A percentile compares a stretch with the other conserved stretches of the same genome.
phyloP scores from a whole-genome alignment of 30 jellyfish, hydroid and myxozoan species.

The Rhopilema esculentum region DNA sequence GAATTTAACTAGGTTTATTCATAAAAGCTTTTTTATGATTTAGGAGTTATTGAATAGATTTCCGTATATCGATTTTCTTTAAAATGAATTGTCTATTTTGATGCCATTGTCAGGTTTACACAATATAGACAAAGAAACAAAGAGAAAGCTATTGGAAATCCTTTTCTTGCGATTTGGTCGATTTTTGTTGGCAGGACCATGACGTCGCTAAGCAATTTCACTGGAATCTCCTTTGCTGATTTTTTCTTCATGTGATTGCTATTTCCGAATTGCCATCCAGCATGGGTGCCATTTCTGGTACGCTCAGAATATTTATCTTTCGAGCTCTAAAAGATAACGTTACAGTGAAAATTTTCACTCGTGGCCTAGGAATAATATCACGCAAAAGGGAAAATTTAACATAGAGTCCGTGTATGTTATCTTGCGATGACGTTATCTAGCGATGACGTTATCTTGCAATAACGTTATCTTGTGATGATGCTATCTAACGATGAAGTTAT shows the following conservation, averaged over 20 bases:
- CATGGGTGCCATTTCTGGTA: background rate
- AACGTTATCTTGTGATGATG: too few species aligned
- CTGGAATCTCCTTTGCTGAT: background rate
- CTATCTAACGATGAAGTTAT: too few species aligned
- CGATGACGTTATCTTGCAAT: too few species aligned
- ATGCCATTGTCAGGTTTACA: constrained; percentile 50
- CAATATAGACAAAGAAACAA: constrained; percentile 53
- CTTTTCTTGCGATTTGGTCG: constrained; percentile 52
- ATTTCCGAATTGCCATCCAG: constrained; percentile 13
- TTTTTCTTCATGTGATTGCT: constrained; percentile 2
- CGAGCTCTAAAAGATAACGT: constrained; percentile 10
- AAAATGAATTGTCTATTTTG: background rate
- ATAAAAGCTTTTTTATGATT: too few species aligned
- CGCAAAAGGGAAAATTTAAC: too few species aligned
- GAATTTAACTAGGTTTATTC: too few species aligned
- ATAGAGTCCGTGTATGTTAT: too few species aligned
- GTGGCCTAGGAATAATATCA: too few species aligned
- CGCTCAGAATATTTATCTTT: background rate
- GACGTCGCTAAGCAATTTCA: constrained; percentile 54
- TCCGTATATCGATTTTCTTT: background rate
- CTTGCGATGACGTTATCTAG: too few species aligned
- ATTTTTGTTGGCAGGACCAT: constrained; percentile 55
- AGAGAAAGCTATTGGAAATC: constrained; percentile 63
- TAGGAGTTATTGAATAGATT: too few species aligned
- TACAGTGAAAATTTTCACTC: too few species aligned